Evolutionary conservation across 2,888 invertebrate species (phyloP).

Genomic region (Drosophila parthenogenetica): DNA sequence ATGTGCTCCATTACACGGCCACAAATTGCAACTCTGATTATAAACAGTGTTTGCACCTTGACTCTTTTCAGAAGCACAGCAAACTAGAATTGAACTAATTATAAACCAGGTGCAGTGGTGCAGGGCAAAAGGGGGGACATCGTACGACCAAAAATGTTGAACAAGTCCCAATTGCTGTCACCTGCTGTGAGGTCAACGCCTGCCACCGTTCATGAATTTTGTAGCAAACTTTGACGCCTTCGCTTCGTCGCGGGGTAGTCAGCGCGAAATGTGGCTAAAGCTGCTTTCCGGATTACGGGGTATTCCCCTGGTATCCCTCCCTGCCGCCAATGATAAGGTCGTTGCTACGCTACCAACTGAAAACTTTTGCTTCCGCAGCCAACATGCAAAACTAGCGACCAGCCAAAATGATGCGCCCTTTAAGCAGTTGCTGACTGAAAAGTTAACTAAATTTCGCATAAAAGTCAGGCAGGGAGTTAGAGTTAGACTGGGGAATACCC

Average conservation of each 20-base stretch:
- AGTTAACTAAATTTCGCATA: constrained; percentile 20
- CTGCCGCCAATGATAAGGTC: constrained; percentile 37
- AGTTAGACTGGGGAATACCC: constrained; percentile 16
- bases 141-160: constrained; percentile 59
- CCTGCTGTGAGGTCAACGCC: constrained; percentile 42
- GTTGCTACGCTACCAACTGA: constrained; percentile 41
- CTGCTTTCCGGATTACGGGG: constrained; percentile 68
- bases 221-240: constrained; percentile 47
- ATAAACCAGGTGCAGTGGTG: constrained; percentile 46
- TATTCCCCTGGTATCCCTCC: not conserved
- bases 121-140: not conserved
- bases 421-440: constrained; percentile 39
- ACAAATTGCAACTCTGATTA: constrained; percentile 14
- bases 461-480: not conserved
- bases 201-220: constrained; percentile 62
- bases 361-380: constrained; percentile 48
- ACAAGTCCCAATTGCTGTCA: constrained; percentile 50
- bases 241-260: constrained; percentile 47
- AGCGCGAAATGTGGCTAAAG: constrained; percentile 75
- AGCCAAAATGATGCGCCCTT: constrained; percentile 61
- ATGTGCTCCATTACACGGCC: not conserved
- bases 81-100: constrained; percentile 65
- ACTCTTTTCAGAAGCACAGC: constrained; percentile 18
- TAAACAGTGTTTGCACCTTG: constrained; percentile 10
- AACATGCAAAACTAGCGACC: constrained; percentile 44